phyloP scores from a whole-genome alignment of 1,140 invertebrate genomes.

The Bombus breviceps region DNA sequence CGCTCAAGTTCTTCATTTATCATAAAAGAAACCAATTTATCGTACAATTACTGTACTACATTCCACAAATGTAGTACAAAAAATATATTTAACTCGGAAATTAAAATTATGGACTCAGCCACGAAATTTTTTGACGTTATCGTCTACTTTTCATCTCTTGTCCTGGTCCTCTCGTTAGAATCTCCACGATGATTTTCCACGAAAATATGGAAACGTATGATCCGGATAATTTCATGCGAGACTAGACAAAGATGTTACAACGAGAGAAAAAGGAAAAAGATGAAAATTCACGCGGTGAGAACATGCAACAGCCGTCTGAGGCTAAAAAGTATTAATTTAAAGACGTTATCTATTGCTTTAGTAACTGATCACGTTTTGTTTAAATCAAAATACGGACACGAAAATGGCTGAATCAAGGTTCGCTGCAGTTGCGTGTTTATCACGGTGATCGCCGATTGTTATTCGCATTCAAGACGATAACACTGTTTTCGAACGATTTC shows the following conservation, averaged over 20 bases:
- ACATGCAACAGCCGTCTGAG: conserved; percentile 71
- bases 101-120: conserved; percentile 15
- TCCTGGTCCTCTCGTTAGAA: not conserved
- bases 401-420: conserved; percentile 5
- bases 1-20: not conserved
- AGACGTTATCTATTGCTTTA: conserved; percentile 30
- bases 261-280: not conserved
- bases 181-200: not conserved
- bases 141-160: not conserved
- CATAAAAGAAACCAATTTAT: not conserved
- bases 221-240: not conserved
- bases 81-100: not conserved
- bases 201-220: not conserved
- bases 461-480: not conserved
- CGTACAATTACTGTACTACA: not conserved
- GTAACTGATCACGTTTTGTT: conserved; percentile 10
- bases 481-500: conserved; percentile 5
- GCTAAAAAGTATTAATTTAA: conserved; percentile 61
- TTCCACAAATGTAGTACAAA: not conserved
- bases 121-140: not conserved
- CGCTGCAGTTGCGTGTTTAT: not conserved
- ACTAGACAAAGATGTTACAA: not conserved
- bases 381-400: conserved; percentile 1
- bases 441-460: not conserved
- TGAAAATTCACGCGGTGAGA: conserved; percentile 15